These are phyloP conservation scores for Caenorhabditis plicata DNA, from an alignment of 2,888 invertebrate species.

Conservation along the genomic window DNA sequence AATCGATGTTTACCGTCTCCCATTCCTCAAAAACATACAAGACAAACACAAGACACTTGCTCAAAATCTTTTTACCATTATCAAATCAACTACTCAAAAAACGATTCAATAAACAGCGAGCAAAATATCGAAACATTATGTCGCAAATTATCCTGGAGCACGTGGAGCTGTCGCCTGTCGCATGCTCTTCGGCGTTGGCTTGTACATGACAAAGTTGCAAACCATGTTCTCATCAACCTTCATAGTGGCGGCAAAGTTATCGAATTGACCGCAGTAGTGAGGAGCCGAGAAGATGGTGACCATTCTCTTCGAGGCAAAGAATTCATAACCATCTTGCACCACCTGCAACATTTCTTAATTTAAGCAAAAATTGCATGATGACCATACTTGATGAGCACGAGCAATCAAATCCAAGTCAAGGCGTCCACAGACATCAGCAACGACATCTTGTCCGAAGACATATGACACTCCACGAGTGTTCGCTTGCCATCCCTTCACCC, in stretches of 20 bases:
- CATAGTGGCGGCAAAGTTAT: conserved; percentile 56
- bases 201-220: conserved; percentile 56
- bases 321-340: conserved; percentile 72
- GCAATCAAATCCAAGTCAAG: conserved; percentile 70
- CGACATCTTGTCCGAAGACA: conserved; percentile 71
- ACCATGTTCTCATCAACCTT: conserved; percentile 50
- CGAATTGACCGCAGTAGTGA: conserved; percentile 60
- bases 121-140: too few relatives aligned
- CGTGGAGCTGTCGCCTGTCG: background rate
- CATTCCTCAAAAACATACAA: too few relatives aligned
- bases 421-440: conserved; percentile 68
- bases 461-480: conserved; percentile 70
- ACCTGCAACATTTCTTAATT: too few relatives aligned
- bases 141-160: too few relatives aligned
- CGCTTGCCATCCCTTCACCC: conserved; percentile 53
- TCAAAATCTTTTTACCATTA: too few relatives aligned
- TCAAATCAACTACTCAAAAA: background rate
- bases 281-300: conserved; percentile 58
- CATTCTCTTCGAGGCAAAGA: conserved; percentile 66
- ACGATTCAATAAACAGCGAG: background rate
- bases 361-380: too few relatives aligned
- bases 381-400: conserved; percentile 55
- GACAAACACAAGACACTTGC: too few relatives aligned
- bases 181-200: conserved; percentile 33
- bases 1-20: too few relatives aligned